These are phyloP conservation scores for Sphaerophoria taeniata DNA, from an alignment of 2,888 invertebrate genomes.

Conservation along the genomic window DNA sequence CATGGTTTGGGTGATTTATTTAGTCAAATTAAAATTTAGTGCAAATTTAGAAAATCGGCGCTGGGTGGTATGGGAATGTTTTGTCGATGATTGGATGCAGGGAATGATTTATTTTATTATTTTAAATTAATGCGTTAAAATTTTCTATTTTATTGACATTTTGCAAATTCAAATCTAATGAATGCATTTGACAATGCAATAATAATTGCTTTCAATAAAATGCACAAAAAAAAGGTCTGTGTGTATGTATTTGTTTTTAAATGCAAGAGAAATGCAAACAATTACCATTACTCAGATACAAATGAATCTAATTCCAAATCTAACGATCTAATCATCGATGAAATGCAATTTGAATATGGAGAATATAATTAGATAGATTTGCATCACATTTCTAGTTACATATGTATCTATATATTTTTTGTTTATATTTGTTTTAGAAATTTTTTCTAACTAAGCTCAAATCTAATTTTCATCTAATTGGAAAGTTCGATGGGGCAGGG, in stretches of 20 bases:
- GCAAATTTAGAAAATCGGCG: conserved; percentile 59
- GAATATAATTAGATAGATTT: conserved; percentile 31
- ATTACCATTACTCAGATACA: conserved; percentile 48
- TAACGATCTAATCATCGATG: conserved; percentile 61
- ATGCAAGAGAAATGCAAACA: conserved; percentile 33
- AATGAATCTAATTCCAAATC: conserved; percentile 61
- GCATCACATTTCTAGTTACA: not conserved
- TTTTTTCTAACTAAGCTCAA: conserved; percentile 53
- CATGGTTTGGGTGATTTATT: conserved; percentile 28
- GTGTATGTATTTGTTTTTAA: not conserved
- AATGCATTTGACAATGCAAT: conserved; percentile 65
- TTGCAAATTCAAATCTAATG: conserved; percentile 56
- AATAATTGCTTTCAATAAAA: conserved; percentile 56
- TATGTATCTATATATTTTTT: not conserved
- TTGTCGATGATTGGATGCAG: conserved; percentile 10
- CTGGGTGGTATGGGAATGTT: not conserved
- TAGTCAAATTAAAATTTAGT: conserved; percentile 45
- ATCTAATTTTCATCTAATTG: conserved; percentile 64
- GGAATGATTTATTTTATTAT: conserved; percentile 47
- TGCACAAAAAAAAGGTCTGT: not conserved
- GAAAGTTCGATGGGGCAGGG: not conserved
- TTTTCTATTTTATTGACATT: conserved; percentile 70
- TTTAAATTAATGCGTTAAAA: conserved; percentile 71
- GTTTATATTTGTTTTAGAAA: conserved; percentile 21
- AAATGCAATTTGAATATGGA: conserved; percentile 69